Base-by-base conservation (phyloP, 2,113 vertebrate genomes). In the Sylvilagus bachmani region DNA sequence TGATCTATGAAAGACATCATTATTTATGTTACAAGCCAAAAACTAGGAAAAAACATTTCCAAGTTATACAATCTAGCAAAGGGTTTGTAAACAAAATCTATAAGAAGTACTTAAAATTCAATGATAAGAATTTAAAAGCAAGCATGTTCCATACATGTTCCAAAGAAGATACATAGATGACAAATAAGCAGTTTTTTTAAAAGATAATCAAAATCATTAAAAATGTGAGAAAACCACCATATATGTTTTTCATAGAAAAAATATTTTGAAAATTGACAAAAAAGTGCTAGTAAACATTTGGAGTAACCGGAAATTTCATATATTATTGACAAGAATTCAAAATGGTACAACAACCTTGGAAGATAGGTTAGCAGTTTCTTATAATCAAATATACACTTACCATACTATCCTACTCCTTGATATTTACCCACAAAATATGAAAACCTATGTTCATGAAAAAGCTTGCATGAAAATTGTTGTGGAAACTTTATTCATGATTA, bases 391-490 rank as follows among this genome's bases (percentile, higher is more conserved):
- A 89, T 64, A 1, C 5, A 67, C 4, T 33, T 73, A 51, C 6
- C 3, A 36, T 31, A 64, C 1, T 51, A 70, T 25, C 16, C 49
- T 85, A 86, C 6, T 44, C 27, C 27, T 53, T 36, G 27, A 7
- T 69, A 31, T 86, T 78, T 82, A 36, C 31, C 44, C 29, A 36
- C 93, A 36, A 95, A 83, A 75, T 86, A 66, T 8, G 33, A 93
- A 81, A 87, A 92, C 21, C n/a, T 74, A 53, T 31, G 8, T 61
- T 79, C 19, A 53, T 1, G 38, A 5, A 84, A 62, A 90, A 58
- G 87, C 17, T 16, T 53, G 2, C 19, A 77, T 80, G 11, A 33
- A 80, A 80, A 53, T 55, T 4, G 73, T 67, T 67, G 36, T 38
- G 71, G 22, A 16, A 91, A 6, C 17, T 92, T 90, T 81, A 66